phyloP scores from a whole-genome alignment of 2,113 vertebrate species.

The Ptychochromis oligacanthus region DNA sequence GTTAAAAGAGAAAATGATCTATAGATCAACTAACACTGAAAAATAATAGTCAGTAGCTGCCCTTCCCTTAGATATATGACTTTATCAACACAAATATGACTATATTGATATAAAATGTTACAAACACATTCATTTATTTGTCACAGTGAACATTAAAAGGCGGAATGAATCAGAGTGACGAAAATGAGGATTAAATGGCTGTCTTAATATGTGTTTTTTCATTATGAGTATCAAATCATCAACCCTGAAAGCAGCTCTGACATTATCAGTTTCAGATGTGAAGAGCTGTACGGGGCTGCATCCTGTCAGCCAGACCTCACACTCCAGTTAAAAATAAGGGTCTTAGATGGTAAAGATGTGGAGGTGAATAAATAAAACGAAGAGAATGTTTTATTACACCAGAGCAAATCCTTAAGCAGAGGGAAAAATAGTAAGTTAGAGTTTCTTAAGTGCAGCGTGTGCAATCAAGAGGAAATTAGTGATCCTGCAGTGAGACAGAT shows the following conservation, averaged over 20 bases:
- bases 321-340: background rate
- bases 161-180: background rate
- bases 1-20: background rate
- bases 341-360: background rate
- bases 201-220: slow-evolving; percentile 17
- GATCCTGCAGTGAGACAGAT: slow-evolving; percentile 5
- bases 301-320: slow-evolving; percentile 4
- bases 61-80: background rate
- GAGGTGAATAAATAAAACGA: background rate
- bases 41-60: background rate
- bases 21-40: background rate
- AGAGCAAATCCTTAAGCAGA: background rate
- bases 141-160: background rate
- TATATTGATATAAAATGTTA: background rate
- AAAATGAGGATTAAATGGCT: background rate
- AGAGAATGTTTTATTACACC: background rate
- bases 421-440: background rate
- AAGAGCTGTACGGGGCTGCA: background rate
- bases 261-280: background rate
- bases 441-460: background rate
- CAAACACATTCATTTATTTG: background rate
- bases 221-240: slow-evolving; percentile 1
- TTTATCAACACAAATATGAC: background rate
- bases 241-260: slow-evolving; percentile 23
- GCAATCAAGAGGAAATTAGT: background rate